Conservation (phyloP, 1,140 invertebrate species). For the Helicoverpa armigera region DNA sequence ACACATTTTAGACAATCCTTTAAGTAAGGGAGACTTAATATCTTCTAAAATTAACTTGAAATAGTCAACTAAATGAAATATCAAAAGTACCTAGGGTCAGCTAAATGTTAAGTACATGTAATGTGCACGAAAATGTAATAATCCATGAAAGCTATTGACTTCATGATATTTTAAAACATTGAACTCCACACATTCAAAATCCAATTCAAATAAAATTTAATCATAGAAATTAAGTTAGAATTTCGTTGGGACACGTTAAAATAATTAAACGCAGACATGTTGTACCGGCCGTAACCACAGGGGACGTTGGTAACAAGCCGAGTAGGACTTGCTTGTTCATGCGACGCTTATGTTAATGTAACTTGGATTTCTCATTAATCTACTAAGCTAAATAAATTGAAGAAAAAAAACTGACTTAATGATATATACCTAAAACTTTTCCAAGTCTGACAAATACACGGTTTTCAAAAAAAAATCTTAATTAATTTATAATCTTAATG, state of each 20-base stretch:
- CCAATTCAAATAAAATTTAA: constrained; percentile 35
- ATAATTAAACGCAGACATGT: constrained; percentile 31
- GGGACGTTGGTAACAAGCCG: background rate
- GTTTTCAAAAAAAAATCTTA: too few relatives aligned
- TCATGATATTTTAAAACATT: background rate
- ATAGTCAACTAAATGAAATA: too few relatives aligned
- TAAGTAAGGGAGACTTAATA: too few relatives aligned
- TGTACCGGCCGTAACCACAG: constrained; percentile 7
- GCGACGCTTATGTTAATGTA: background rate
- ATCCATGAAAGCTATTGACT: background rate
- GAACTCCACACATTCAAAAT: constrained; percentile 6
- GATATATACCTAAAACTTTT: too few relatives aligned
- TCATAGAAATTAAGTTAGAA: constrained; percentile 39
- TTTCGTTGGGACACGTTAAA: constrained; percentile 38
- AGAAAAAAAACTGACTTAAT: too few relatives aligned
- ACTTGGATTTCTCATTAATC: background rate
- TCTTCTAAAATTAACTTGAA: too few relatives aligned
- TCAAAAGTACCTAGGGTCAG: too few relatives aligned
- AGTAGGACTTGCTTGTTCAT: background rate
- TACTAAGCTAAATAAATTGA: background rate
- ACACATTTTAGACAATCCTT: too few relatives aligned
- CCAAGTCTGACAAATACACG: too few relatives aligned
- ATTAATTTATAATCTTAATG: too few relatives aligned
- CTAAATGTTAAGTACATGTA: too few relatives aligned
- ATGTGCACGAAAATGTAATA: too few relatives aligned